These are phyloP conservation scores for Plecturocebus donacophilus DNA, from an alignment of 2,113 vertebrate genomes.

Conservation along the genomic window DNA sequence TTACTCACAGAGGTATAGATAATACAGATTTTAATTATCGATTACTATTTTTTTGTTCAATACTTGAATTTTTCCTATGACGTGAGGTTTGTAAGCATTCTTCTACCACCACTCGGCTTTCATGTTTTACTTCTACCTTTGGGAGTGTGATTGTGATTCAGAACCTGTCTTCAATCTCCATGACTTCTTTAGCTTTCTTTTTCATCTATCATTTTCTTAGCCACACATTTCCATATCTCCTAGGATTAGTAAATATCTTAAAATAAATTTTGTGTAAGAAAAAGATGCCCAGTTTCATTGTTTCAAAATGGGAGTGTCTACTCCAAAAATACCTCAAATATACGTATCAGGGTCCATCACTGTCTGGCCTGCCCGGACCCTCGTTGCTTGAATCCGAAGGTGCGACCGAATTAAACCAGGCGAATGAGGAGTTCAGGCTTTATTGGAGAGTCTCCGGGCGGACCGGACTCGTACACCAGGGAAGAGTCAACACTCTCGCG, in stretches of 20 bases:
- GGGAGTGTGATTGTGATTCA: not conserved
- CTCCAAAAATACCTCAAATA: not conserved
- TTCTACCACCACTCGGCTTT: accelerated
- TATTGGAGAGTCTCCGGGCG: too few species aligned
- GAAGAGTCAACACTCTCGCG: too few species aligned
- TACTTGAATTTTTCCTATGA: accelerated
- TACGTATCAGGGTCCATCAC: accelerated
- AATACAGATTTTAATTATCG: too few species aligned
- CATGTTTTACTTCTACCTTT: not conserved
- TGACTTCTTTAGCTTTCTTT: too few species aligned
- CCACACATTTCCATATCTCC: not conserved
- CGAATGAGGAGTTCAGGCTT: too few species aligned
- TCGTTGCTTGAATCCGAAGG: too few species aligned
- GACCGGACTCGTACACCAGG: too few species aligned
- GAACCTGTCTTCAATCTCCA: not conserved
- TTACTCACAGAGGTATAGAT: not conserved
- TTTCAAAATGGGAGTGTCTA: not conserved
- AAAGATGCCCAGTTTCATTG: not conserved
- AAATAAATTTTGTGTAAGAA: not conserved
- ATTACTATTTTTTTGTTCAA: not conserved
- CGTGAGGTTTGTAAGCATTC: not conserved
- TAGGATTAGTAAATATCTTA: not conserved
- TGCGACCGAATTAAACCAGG: too few species aligned
- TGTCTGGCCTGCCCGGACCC: too few species aligned
- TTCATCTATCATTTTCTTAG: not conserved